Evolutionary conservation across 2,797 vertebrate species (phyloP), one percentile per base, ranked within the genome.

Genomic region (Crenuchus spilurus): DNA sequence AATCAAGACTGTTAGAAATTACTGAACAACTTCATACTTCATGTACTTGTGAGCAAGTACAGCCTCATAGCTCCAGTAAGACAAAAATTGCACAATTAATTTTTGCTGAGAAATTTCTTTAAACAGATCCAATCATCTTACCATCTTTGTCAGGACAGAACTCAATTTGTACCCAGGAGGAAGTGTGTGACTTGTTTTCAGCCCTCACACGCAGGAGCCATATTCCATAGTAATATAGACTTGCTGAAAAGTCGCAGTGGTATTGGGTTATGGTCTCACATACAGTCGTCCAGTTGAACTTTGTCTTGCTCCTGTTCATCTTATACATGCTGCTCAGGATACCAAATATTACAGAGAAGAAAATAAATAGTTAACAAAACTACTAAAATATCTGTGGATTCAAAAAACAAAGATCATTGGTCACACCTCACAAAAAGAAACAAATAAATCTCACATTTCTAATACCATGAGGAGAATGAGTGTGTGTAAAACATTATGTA

Each of bases 131-230:
- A 22, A 1, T 20, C 37, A 44, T 1, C 84, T 90, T 68, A 93
- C 92, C 91, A 0, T 92, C 80, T 79, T 71, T 54, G 54, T 93
- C 82, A 0, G 92, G 90, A 58, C 86, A 91, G 83, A 93, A 92
- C 3, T 73, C 31, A 3, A 6, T 74, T 2, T 0, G 0, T 20
- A 18, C 66, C 92, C 91, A 92, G 4, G 9, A 0, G 0, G 91
- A 92, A 24, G 75, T 54, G 0, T 0, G 1, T 1, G 10, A 33
- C 0, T 77, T 63, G 0, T 24, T 10, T 2, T 28, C 80, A 75
- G 89, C 81, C 49, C 24, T 84, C 0, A 92, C 85, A 1, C 73
- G 89, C 1, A 92, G 14, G 44, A 74, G 0, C n/a, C 49, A 92
- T 6, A 75, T 52, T 7, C 83, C 84, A 0, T 61, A 2, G 70